Conservation (phyloP, 1,140 invertebrate species). For the Trichomalopsis sarcophagae region DNA sequence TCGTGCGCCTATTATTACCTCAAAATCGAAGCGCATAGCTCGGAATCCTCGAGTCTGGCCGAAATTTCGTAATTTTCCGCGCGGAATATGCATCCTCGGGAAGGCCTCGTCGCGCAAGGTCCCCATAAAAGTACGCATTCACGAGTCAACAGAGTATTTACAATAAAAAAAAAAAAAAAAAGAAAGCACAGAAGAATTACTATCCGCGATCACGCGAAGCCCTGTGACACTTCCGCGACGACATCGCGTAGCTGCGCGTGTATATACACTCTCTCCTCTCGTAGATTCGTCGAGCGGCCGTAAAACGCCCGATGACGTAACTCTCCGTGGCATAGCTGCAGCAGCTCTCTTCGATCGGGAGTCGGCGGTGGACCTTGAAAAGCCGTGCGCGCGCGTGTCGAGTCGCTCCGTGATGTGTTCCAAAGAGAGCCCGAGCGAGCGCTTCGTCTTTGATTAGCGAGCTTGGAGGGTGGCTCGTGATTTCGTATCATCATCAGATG, state of each 20-base stretch:
- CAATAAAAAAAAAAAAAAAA: neutral
- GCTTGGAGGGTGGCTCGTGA: neutral
- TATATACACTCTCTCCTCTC: neutral
- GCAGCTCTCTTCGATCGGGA: constrained; percentile 28
- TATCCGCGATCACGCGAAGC: neutral
- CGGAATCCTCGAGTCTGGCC: neutral
- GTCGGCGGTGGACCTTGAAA: constrained; percentile 35
- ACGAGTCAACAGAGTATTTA: too few relatives aligned
- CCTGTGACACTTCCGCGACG: neutral
- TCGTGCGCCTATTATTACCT: neutral
- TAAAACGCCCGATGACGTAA: constrained; percentile 39
- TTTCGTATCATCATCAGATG: neutral
- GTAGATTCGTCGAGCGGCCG: constrained; percentile 9
- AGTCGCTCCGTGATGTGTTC: neutral
- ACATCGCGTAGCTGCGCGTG: neutral
- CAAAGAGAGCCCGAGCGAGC: neutral
- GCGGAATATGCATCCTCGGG: neutral
- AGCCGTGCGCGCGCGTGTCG: constrained; percentile 2
- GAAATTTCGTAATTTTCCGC: neutral
- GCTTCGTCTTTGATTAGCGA: neutral
- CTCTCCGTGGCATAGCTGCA: neutral
- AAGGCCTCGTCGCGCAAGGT: neutral
- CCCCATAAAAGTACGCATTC: neutral
- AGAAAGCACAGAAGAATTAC: neutral
- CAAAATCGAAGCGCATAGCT: neutral